These are phyloP conservation scores for Boulengeromyrus knoepffleri DNA, from an alignment of 2,113 vertebrate genomes.

Conservation along the genomic window DNA sequence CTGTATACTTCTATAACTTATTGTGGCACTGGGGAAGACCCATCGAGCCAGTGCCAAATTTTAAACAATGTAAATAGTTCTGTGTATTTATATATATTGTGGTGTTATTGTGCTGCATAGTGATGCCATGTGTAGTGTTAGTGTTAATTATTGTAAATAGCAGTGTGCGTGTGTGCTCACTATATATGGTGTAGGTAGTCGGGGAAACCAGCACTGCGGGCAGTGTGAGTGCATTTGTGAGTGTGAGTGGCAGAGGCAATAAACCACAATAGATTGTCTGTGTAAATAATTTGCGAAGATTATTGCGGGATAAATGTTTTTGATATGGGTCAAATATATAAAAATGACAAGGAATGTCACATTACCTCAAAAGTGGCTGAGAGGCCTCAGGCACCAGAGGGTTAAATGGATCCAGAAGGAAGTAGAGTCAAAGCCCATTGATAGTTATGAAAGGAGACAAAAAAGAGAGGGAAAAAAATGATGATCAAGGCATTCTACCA, in stretches of 20 bases:
- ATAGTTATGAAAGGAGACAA: not conserved
- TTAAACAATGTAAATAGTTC: not conserved
- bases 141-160: not conserved
- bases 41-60: not conserved
- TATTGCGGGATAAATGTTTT: no score
- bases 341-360: no score
- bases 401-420: not conserved
- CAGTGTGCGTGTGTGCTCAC: not conserved
- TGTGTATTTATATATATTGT: not conserved
- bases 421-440: not conserved
- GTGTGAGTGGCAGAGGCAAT: not conserved
- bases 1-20: not conserved
- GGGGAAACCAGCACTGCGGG: not conserved
- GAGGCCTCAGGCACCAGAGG: not conserved
- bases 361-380: no score
- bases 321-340: no score
- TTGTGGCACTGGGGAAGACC: not conserved
- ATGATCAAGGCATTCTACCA: not conserved
- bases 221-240: not conserved
- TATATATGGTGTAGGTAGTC: not conserved
- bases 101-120: not conserved
- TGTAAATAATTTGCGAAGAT: not conserved
- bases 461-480: not conserved
- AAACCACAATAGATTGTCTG: not conserved
- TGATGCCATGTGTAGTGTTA: not conserved